These are phyloP conservation scores for Imbricaverruca yamaguchii DNA, from an alignment of 2,888 invertebrate genomes.

Conservation along the genomic window DNA sequence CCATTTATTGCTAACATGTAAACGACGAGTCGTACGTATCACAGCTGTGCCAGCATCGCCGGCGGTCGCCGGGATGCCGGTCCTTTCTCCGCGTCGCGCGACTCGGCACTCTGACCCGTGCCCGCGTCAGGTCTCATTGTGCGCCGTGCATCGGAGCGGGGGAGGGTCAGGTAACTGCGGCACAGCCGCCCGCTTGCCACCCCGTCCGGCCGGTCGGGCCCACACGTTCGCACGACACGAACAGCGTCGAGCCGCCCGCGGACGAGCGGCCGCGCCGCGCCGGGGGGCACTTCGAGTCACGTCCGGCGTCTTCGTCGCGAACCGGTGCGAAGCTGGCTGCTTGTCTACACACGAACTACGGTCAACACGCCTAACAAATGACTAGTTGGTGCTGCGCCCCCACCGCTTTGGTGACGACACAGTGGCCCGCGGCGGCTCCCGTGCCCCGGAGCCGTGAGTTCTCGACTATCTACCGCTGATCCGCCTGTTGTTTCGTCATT, in stretches of 20 bases:
- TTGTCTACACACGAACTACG: background rate
- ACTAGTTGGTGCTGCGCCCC: background rate
- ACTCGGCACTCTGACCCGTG: too few species aligned
- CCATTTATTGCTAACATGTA: background rate
- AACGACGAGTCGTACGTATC: background rate
- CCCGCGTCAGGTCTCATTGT: too few species aligned
- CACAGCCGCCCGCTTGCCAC: background rate
- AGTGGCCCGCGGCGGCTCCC: too few species aligned
- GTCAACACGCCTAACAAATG: background rate
- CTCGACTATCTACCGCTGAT: too few species aligned
- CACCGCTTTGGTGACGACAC: too few species aligned
- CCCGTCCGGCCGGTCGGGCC: background rate
- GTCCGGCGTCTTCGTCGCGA: background rate
- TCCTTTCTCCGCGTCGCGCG: too few species aligned
- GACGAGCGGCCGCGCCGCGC: background rate
- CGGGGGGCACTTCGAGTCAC: background rate
- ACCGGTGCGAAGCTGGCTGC: background rate
- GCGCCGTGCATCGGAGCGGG: too few species aligned
- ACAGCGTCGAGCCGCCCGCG: background rate
- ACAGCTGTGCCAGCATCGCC: background rate
- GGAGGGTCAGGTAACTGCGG: background rate
- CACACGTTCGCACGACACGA: background rate
- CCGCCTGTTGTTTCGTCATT: too few species aligned
- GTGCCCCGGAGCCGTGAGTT: too few species aligned
- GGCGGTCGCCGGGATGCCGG: background rate